phyloP scores from a whole-genome alignment of 2,797 vertebrate genomes.

The Triplophysa bombifrons region DNA sequence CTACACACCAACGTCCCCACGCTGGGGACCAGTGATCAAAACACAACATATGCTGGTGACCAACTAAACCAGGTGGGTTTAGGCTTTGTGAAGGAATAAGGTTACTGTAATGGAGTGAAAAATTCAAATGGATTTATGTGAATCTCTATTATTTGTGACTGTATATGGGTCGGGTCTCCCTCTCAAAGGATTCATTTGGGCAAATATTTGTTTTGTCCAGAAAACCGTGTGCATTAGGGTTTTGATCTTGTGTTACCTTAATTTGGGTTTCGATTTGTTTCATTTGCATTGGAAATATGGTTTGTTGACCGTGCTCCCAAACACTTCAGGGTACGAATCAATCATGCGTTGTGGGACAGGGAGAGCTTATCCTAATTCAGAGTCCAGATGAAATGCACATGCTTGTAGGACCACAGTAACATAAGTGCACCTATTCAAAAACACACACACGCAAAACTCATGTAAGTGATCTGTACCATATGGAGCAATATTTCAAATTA shows the following conservation, averaged over 20 bases:
- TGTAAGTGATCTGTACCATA: conserved; percentile 3
- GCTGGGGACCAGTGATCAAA: neutral
- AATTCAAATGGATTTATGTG: conserved; percentile 7
- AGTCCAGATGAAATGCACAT: conserved; percentile 44
- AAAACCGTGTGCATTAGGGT: conserved; percentile 18
- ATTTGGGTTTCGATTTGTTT: conserved; percentile 32
- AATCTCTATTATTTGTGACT: conserved; percentile 15
- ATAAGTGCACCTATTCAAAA: conserved; percentile 7
- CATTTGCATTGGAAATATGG: conserved; percentile 33
- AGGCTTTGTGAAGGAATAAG: neutral
- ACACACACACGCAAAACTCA: conserved; percentile 4
- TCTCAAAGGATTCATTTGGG: conserved; percentile 30
- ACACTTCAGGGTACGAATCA: conserved; percentile 40
- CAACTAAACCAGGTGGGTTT: neutral
- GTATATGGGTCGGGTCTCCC: conserved; percentile 7
- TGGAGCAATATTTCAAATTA: conserved; percentile 23
- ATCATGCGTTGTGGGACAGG: conserved; percentile 30
- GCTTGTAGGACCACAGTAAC: conserved; percentile 10
- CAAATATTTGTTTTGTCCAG: conserved; percentile 5
- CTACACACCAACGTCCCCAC: neutral
- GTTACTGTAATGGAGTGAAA: neutral
- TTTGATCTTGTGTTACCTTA: conserved; percentile 24
- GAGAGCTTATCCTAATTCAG: conserved; percentile 16
- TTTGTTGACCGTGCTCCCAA: conserved; percentile 20
- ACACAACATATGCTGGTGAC: neutral